These are phyloP conservation scores for Falco concolor DNA, from an alignment of 2,797 vertebrate genomes.

Conservation along the genomic window DNA sequence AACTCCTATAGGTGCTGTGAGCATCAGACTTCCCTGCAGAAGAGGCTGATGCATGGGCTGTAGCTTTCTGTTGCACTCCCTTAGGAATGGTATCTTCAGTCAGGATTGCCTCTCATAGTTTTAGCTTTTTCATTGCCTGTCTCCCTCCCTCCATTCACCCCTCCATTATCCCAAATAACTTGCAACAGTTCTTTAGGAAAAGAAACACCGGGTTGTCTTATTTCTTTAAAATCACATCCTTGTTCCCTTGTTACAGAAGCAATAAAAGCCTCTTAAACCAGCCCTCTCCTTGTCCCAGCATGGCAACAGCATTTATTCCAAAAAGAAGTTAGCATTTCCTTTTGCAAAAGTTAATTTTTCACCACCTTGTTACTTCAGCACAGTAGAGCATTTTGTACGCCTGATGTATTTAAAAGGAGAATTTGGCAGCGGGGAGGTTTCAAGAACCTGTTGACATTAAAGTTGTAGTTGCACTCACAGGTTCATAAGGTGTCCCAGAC, in stretches of 20 bases:
- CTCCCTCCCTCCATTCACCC: not conserved
- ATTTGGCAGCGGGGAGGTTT: not conserved
- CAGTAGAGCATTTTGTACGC: not conserved
- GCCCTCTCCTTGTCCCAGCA: not conserved
- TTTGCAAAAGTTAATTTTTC: not conserved
- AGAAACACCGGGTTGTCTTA: not conserved
- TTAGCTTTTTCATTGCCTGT: not conserved
- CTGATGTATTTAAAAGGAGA: not conserved
- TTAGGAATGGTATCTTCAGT: not conserved
- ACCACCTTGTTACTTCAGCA: not conserved
- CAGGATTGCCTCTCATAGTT: not conserved
- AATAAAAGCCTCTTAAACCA: not conserved
- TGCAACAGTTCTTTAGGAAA: not conserved
- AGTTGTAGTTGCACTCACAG: not conserved
- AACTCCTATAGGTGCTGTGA: not conserved
- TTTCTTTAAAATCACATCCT: not conserved
- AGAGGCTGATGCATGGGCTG: not conserved
- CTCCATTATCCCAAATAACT: not conserved
- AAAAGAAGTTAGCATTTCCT: not conserved
- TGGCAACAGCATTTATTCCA: not conserved
- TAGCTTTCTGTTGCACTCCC: not conserved
- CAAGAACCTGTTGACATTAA: not conserved
- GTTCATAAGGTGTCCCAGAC: not conserved
- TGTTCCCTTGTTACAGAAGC: not conserved
- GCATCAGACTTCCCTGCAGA: not conserved